phyloP scores from a whole-genome alignment of 2,888 invertebrate genomes.

The Spicauda simplicius region DNA sequence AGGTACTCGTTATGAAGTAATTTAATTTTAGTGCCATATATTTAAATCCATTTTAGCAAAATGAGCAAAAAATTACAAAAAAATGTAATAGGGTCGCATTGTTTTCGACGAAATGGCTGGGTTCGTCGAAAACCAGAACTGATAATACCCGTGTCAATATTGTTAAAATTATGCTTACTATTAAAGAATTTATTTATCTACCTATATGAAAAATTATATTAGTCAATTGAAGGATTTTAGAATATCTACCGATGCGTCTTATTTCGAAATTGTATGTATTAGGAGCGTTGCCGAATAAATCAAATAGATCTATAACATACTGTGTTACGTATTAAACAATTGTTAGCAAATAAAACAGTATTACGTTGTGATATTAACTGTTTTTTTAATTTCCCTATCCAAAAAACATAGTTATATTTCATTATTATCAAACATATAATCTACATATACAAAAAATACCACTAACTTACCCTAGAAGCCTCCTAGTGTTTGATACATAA shows the following conservation, averaged over 20 bases:
- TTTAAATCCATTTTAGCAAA: constrained; percentile 24
- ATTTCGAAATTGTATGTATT: background rate
- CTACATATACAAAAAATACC: too few relatives aligned
- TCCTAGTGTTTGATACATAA: background rate
- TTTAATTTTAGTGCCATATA: constrained; percentile 55
- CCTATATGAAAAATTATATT: background rate
- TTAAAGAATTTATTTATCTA: too few relatives aligned
- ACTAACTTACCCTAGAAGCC: background rate
- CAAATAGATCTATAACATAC: background rate
- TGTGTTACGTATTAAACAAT: constrained; percentile 44
- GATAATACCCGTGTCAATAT: constrained; percentile 35
- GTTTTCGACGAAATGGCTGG: constrained; percentile 65
- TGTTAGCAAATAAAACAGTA: constrained; percentile 40
- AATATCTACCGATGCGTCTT: background rate
- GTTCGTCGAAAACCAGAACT: constrained; percentile 52
- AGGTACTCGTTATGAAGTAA: background rate
- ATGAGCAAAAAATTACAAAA: constrained; percentile 36
- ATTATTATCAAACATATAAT: too few relatives aligned
- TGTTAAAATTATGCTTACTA: constrained; percentile 4
- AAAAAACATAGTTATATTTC: too few relatives aligned
- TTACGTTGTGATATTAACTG: constrained; percentile 35
- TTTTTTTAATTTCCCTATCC: background rate
- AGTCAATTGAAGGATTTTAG: background rate
- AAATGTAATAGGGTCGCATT: constrained; percentile 30
- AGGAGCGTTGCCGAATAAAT: background rate